A percentile compares a stretch with the other conserved stretches of the same genome.
Evolutionary conservation across 2,888 invertebrate species (phyloP).

Genomic region (Synergus laeviventris): DNA sequence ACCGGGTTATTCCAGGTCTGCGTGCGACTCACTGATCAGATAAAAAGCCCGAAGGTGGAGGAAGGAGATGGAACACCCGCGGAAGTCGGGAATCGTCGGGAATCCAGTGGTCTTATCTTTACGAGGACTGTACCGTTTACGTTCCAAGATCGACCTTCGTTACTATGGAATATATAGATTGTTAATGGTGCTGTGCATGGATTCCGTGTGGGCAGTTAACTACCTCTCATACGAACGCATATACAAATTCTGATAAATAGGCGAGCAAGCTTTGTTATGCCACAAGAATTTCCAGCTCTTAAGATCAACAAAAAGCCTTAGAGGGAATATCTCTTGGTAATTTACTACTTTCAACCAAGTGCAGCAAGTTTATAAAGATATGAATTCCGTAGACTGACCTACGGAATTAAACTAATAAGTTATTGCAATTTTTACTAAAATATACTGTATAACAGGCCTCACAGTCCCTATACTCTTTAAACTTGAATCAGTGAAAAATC

Average conservation of each 20-base stretch:
- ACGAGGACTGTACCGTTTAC: conserved; percentile 52
- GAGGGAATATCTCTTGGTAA: not conserved
- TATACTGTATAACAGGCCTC: too few relatives aligned
- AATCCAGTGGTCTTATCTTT: conserved; percentile 52
- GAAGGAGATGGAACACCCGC: conserved; percentile 42
- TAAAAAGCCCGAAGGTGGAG: conserved; percentile 38
- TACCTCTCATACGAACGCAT: conserved; percentile 11
- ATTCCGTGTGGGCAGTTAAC: conserved; percentile 32
- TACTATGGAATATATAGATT: conserved; percentile 43
- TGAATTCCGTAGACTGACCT: too few relatives aligned
- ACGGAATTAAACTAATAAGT: too few relatives aligned
- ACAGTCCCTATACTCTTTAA: too few relatives aligned
- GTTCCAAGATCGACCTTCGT: conserved; percentile 50
- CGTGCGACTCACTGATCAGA: conserved; percentile 49
- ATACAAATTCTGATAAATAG: conserved; percentile 28
- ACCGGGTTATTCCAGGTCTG: conserved; percentile 31
- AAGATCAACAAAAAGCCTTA: not conserved
- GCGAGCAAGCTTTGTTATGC: conserved; percentile 6
- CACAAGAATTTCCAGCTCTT: not conserved
- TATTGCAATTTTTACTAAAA: too few relatives aligned
- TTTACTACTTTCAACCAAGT: not conserved
- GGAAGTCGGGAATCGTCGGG: conserved; percentile 42
- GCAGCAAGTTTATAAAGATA: not conserved
- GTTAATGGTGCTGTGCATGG: conserved; percentile 27
- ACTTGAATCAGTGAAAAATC: too few relatives aligned